Percentiles rank a stretch among this genome's conserved stretches.
Conservation (phyloP, 2,888 invertebrate species). For the Acronicta leporina region DNA sequence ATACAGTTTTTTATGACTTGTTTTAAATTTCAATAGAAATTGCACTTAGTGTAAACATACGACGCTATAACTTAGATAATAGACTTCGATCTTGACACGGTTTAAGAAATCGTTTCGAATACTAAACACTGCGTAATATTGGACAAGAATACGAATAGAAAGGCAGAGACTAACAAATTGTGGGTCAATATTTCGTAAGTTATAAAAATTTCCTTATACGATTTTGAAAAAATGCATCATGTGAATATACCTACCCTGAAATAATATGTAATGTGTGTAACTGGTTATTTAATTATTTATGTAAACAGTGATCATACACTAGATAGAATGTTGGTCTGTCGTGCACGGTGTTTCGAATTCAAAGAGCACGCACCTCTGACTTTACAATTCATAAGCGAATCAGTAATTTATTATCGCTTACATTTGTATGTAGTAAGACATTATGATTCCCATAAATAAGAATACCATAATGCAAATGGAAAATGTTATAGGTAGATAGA, state of each 20-base stretch:
- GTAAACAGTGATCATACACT: conserved; percentile 2
- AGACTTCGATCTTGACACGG: conserved; percentile 83
- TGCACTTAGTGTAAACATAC: conserved; percentile 65
- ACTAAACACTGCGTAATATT: conserved; percentile 75
- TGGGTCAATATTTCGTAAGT: conserved; percentile 66
- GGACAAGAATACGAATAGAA: conserved; percentile 77
- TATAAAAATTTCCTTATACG: conserved; percentile 49
- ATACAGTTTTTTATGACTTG: conserved; percentile 62
- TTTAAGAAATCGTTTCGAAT: conserved; percentile 80
- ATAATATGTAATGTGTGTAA: conserved; percentile 8
- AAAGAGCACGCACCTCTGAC: too few relatives aligned
- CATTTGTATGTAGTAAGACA: too few relatives aligned
- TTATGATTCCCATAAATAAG: too few relatives aligned
- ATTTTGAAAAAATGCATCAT: conserved; percentile 33
- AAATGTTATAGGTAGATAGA: too few relatives aligned
- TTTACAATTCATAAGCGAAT: too few relatives aligned
- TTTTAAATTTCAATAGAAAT: conserved; percentile 67
- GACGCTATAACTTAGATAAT: conserved; percentile 75
- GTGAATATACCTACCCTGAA: conserved; percentile 17
- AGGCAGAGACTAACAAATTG: conserved; percentile 67
- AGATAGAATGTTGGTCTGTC: too few relatives aligned
- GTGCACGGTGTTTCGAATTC: too few relatives aligned
- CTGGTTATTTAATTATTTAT: conserved; percentile 5
- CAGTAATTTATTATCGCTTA: too few relatives aligned
- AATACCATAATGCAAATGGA: too few relatives aligned